These are phyloP conservation scores for Sycophaga agraensis DNA, from an alignment of 1,140 invertebrate species.

Conservation along the genomic window DNA sequence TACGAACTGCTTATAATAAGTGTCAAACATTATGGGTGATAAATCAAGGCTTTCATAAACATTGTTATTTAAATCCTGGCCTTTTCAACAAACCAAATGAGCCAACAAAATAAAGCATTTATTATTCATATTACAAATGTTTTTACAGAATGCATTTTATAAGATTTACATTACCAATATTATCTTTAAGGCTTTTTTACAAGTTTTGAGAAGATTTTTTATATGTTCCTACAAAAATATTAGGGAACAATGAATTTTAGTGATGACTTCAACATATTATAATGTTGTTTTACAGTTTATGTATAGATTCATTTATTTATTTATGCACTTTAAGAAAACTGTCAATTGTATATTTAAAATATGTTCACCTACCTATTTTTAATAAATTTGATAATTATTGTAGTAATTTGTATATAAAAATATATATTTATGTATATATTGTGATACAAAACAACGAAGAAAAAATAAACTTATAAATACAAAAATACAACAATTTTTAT, in stretches of 20 bases:
- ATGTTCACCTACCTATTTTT: not conserved
- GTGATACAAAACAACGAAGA: constrained; percentile 7
- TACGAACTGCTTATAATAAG: constrained; percentile 36
- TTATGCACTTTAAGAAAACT: too few relatives aligned
- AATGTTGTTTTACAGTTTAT: too few relatives aligned
- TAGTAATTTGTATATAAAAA: too few relatives aligned
- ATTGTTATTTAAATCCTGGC: constrained; percentile 66
- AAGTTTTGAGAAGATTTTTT: too few relatives aligned
- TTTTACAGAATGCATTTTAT: constrained; percentile 9
- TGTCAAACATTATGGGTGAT: constrained; percentile 61
- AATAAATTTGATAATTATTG: not conserved
- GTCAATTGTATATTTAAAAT: too few relatives aligned
- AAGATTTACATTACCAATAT: constrained; percentile 1
- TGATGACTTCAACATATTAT: too few relatives aligned
- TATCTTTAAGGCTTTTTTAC: not conserved
- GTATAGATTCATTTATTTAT: too few relatives aligned
- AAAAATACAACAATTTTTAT: too few relatives aligned
- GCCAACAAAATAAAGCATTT: too few relatives aligned
- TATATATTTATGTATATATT: constrained; percentile 9
- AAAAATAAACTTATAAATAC: too few relatives aligned
- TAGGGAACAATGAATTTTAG: too few relatives aligned
- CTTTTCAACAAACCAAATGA: constrained; percentile 40
- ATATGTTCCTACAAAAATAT: too few relatives aligned
- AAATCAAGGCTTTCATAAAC: constrained; percentile 63
- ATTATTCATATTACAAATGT: constrained; percentile 11